A percentile compares a stretch with the other conserved stretches of the same genome.
Conservation (phyloP, 2,113 vertebrate species). For the Baryphthengus martii region DNA sequence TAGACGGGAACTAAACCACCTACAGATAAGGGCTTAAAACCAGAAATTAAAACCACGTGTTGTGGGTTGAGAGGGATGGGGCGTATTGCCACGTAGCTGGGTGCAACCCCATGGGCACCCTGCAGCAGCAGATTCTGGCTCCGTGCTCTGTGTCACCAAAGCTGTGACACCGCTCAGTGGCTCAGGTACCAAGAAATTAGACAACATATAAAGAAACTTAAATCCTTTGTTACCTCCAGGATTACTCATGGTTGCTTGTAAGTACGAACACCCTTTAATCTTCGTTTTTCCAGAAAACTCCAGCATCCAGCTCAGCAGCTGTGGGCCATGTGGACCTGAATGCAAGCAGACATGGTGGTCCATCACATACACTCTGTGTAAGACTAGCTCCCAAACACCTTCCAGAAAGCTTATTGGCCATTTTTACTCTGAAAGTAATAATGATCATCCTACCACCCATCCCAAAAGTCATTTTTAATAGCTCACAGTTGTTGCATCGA, state of each 20-base stretch:
- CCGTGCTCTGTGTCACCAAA: background rate
- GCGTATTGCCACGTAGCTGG: background rate
- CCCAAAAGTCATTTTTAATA: background rate
- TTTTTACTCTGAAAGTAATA: background rate
- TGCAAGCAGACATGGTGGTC: background rate
- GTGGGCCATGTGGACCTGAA: accelerated
- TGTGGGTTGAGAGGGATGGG: background rate
- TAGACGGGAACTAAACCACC: background rate
- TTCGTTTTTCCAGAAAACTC: background rate
- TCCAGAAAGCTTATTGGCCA: background rate
- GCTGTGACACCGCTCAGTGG: background rate
- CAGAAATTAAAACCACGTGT: background rate
- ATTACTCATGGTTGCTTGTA: background rate
- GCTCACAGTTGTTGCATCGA: background rate
- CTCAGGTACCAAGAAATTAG: background rate
- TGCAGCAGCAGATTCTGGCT: background rate
- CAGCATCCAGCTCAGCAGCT: background rate
- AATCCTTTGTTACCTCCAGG: background rate
- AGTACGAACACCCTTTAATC: background rate
- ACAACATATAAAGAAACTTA: background rate
- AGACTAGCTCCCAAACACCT: background rate
- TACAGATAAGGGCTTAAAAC: background rate
- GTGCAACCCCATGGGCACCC: background rate
- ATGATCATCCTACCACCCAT: background rate
- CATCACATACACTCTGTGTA: background rate